Percentiles rank a stretch among this genome's conserved stretches.
Evolutionary conservation across 2,113 vertebrate genomes (phyloP).

Genomic region (Manacus vitellinus): DNA sequence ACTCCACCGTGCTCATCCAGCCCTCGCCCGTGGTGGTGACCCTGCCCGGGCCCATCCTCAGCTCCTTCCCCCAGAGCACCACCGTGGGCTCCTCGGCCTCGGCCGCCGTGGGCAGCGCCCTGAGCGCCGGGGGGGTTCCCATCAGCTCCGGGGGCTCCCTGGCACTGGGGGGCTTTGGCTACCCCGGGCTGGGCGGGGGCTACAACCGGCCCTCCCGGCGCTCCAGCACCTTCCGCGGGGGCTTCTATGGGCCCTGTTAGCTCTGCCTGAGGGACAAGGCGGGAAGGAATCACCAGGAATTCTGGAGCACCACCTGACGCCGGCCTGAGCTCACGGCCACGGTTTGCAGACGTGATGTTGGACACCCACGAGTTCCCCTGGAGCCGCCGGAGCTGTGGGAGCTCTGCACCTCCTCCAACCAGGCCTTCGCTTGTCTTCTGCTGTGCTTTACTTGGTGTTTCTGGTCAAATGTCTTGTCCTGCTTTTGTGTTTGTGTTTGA

Average conservation of each 20-base stretch:
- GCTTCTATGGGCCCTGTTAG: background rate
- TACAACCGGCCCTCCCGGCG: background rate
- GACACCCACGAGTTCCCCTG: background rate
- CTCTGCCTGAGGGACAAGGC: fast-evolving
- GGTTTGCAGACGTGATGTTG: background rate
- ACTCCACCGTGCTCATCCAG: background rate
- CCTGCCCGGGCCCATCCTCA: slow-evolving; percentile 29
- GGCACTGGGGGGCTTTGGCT: background rate
- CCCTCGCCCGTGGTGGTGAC: background rate
- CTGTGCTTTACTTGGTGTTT: background rate
- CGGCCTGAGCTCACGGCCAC: background rate
- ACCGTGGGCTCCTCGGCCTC: background rate
- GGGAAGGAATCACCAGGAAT: background rate
- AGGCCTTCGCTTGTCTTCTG: background rate
- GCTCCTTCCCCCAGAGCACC: slow-evolving; percentile 31
- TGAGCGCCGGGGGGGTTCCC: background rate
- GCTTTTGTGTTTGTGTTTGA: background rate
- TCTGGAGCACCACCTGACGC: fast-evolving
- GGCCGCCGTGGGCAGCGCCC: background rate
- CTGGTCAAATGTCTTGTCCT: background rate
- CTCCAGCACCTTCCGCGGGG: background rate
- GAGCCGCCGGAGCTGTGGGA: background rate
- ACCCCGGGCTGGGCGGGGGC: background rate
- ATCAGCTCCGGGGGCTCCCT: background rate
- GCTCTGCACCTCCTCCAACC: background rate